A percentile compares a stretch with the other conserved stretches of the same genome.
These are phyloP conservation scores for Seriola rivoliana DNA, from an alignment of 2,113 vertebrate species.

Conservation along the genomic window DNA sequence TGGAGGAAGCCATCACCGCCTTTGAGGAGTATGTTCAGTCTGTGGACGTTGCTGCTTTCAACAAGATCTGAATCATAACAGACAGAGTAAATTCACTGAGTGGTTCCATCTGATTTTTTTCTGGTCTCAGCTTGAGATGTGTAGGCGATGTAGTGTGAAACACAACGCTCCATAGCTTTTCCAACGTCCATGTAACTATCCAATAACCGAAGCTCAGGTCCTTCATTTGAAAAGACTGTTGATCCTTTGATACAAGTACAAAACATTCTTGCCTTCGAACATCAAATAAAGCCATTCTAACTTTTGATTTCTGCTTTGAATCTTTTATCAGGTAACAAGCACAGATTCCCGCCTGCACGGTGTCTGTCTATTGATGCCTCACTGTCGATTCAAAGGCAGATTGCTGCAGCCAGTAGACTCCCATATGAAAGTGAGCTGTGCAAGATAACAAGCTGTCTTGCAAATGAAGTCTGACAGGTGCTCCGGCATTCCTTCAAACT, in stretches of 20 bases:
- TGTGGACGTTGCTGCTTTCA: conserved; percentile 97
- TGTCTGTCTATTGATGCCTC: background rate
- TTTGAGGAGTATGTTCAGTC: conserved; percentile 96
- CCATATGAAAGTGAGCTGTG: conserved; percentile 6
- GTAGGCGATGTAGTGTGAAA: conserved; percentile 9
- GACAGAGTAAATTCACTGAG: background rate
- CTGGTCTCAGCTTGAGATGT: background rate
- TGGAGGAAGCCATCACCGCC: conserved; percentile 94
- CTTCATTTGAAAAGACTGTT: conserved; percentile 16
- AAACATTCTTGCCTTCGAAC: conserved; percentile 8
- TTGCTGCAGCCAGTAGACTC: conserved; percentile 6
- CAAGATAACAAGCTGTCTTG: conserved; percentile 5
- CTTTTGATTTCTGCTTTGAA: conserved; percentile 12
- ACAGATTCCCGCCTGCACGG: background rate
- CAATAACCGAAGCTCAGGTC: conserved; percentile 43
- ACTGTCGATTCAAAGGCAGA: conserved; percentile 6
- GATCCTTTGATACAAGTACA: conserved; percentile 41
- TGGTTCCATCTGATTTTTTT: conserved; percentile 8
- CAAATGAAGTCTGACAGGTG: conserved; percentile 56
- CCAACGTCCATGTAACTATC: conserved; percentile 7
- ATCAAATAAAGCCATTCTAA: conserved; percentile 64
- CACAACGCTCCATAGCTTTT: background rate
- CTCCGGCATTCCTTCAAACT: conserved; percentile 45
- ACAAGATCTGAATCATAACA: conserved; percentile 89
- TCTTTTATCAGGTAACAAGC: background rate